Evolutionary conservation across 1,140 invertebrate genomes (phyloP), one percentile per base, ranked within the genome.

Genomic region (Neelides sp.): DNA sequence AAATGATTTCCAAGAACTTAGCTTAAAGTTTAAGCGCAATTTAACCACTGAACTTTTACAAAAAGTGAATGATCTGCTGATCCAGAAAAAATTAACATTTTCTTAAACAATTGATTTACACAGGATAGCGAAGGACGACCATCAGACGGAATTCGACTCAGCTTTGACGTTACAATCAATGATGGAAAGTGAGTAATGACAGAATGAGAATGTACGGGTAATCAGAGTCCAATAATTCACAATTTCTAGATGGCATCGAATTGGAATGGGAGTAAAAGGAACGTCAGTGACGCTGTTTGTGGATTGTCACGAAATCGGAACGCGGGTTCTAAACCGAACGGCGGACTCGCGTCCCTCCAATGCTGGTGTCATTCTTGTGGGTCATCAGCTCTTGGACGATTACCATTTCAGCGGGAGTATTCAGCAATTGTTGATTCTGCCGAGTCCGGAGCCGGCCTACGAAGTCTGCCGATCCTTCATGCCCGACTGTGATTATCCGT

Each of bases 221-320:
- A n/a, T 30, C n/a, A 35, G 2, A 59, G 43, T 51, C 22, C 10
- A 41, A 20, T 22, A 20, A n/a, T 20, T 22, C 5, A 15, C 20
- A 44, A 52, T 27, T 4, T 28, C 17, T 17, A 35, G 3, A 41
- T 88, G 84, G 84, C 82, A 86, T 68, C 72, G 82, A 37, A 53
- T 87, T 32, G 82, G 77, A 2, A 65, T 87, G 26, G 84, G 81
- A 55, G 68, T 88, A 15, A 86, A 87, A 68, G 83, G 83, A 0
- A 74, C 83, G 61, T 76, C 80, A 0, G 77, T 77, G 2, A 85
- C 80, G 0, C 61, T 86, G 26, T 73, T 85, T 36, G 67, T 78
- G 28, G 82, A 87, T 65, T 86, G 83, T 57, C 65, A 76, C 10
- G 65, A 66, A 28, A 72, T 70, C 28, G 68, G 76, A 37, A 84